phyloP scores from a whole-genome alignment of 2,797 vertebrate genomes.

The Sciurus carolinensis region DNA sequence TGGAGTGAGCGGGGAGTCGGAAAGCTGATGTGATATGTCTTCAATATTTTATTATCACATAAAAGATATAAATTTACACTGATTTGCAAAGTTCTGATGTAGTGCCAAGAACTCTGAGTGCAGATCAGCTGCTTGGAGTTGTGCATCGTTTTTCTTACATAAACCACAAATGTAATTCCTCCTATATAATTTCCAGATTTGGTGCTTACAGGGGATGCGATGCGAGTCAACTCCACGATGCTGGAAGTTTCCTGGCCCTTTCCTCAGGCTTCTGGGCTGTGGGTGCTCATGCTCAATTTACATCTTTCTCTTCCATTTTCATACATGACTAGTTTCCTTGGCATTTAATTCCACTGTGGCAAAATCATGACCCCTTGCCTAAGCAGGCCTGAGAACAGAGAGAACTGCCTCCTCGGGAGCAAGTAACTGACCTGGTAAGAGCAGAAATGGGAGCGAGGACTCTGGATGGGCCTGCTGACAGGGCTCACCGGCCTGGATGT shows the following conservation, averaged over 20 bases:
- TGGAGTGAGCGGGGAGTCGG: not conserved
- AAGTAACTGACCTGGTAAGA: fast-evolving
- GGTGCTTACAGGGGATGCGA: not conserved
- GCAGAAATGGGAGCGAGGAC: fast-evolving
- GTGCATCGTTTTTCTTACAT: not conserved
- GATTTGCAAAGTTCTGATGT: not conserved
- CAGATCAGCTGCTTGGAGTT: not conserved
- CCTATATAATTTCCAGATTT: not conserved
- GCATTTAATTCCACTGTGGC: too few relatives aligned
- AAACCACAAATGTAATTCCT: not conserved
- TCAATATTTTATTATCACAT: not conserved
- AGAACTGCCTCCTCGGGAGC: too few relatives aligned
- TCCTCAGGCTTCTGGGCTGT: not conserved
- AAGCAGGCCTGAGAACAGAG: not conserved
- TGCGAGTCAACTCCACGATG: fast-evolving
- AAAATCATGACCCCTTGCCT: too few relatives aligned
- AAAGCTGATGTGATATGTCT: not conserved
- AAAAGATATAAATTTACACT: not conserved
- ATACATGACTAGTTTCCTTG: not conserved
- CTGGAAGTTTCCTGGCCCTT: not conserved
- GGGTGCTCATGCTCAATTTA: not conserved
- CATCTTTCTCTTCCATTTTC: not conserved
- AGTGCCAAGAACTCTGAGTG: not conserved
- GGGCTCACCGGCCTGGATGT: too few relatives aligned
- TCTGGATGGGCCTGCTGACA: fast-evolving